These are phyloP conservation scores for Nysson spinosus DNA, from an alignment of 2,888 invertebrate species.

Conservation along the genomic window DNA sequence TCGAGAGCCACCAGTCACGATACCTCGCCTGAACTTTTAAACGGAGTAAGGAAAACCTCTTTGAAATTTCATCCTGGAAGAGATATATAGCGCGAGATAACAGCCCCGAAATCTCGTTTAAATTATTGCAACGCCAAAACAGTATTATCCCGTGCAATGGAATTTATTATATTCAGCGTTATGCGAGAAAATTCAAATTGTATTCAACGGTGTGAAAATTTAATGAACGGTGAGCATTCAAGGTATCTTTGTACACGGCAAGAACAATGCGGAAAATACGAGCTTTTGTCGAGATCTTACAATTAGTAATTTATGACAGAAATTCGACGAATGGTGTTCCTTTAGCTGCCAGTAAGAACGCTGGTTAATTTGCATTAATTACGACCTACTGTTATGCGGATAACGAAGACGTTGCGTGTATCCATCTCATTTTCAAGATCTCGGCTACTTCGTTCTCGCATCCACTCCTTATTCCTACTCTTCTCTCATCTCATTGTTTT, in stretches of 20 bases:
- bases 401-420: slow-evolving; percentile 41
- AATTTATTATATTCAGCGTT: slow-evolving; percentile 35
- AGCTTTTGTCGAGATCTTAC: background rate
- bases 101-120: no score
- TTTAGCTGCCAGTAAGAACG: slow-evolving; percentile 1
- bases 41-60: background rate
- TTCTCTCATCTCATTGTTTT: background rate
- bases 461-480: background rate
- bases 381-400: slow-evolving; percentile 13
- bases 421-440: slow-evolving; percentile 26
- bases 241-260: slow-evolving; percentile 8
- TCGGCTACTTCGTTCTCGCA: background rate
- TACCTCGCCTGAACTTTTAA: background rate
- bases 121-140: no score
- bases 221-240: slow-evolving; percentile 24
- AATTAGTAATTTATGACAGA: slow-evolving; percentile 27
- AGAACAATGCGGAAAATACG: slow-evolving; percentile 10
- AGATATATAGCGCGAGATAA: no score
- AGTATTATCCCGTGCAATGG: no score
- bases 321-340: slow-evolving; percentile 1
- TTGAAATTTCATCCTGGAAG: no score
- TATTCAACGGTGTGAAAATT: slow-evolving; percentile 3
- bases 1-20: slow-evolving; percentile 17
- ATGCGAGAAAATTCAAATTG: no score
- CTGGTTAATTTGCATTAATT: slow-evolving; percentile 50